Evolutionary conservation across 1,140 invertebrate species (phyloP), one percentile per base, ranked within the genome.

Genomic region (Hycleus cichorii): DNA sequence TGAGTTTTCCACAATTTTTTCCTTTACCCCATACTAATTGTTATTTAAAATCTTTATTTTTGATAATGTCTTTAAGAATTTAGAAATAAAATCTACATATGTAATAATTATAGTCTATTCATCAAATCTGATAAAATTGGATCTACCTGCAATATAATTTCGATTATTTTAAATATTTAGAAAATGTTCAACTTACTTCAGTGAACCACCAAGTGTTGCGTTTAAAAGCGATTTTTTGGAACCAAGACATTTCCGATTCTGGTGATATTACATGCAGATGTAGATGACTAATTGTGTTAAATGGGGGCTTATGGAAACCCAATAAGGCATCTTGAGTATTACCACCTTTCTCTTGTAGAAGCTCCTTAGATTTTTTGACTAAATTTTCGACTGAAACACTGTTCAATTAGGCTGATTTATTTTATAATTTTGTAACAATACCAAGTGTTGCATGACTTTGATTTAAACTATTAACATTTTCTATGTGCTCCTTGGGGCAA

Each of bases 291-390:
- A 97, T 81, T 5, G 84, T 85, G 47, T 87, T 85, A 72, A 95
- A 95, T 0, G 93, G 93, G 18, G 93, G 91, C 86, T 90, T 90
- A 69, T 96, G 93, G 72, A 94, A 96, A 1, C 93, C 93, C 47
- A 89, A 82, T 43, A 88, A 80, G 3, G 77, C 77, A 66, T 86
- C 82, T 3, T 74, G 67, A 3, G 78, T 49, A 54, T 81, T 69
- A 10, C 82, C 72, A 27, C 73, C 75, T 57, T 82, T 74, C 27
- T 81, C 75, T 47, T 72, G 63, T 4, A 83, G 59, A 25, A 84
- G 72, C 60, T 52, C 39, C 55, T 56, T 60, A 60, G 62, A 43
- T 8, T 61, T 59, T 26, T 11, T 9, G 39, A 57, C 64, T 25
- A 47, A 39, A n/a, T 47, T 26, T 42, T 59, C 39, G 48, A 47